Percentiles rank a stretch among this genome's conserved stretches.
phyloP scores from a whole-genome alignment of 2,888 invertebrate genomes.

The Gastracanthus pulcherrimus region DNA sequence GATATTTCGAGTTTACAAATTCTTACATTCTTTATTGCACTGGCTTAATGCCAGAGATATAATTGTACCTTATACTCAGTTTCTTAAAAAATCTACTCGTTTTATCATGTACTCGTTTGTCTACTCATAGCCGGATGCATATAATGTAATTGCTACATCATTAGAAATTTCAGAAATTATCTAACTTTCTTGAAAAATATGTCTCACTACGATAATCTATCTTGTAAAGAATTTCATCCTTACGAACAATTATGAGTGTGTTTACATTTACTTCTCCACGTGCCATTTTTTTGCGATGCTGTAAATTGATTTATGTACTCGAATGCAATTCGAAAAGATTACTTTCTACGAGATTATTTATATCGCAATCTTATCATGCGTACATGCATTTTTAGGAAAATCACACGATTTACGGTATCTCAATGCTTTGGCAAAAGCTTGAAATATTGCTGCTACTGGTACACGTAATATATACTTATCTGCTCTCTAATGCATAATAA shows the following conservation, averaged over 20 bases:
- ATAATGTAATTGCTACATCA: slow-evolving; percentile 2
- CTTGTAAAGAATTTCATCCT: not conserved
- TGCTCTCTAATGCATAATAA: no score
- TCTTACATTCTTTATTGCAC: no score
- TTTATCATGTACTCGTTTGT: not conserved
- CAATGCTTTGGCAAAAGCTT: no score
- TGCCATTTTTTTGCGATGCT: not conserved
- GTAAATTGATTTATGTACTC: not conserved
- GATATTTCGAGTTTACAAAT: no score
- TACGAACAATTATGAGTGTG: not conserved
- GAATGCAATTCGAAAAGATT: not conserved
- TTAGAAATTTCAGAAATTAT: not conserved
- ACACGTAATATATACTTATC: no score
- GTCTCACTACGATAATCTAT: not conserved
- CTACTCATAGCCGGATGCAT: not conserved
- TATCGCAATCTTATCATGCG: not conserved
- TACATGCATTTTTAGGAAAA: not conserved
- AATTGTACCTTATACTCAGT: not conserved
- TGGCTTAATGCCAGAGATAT: no score
- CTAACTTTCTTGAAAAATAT: not conserved
- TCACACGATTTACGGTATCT: not conserved
- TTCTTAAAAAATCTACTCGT: not conserved
- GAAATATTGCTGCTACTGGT: no score
- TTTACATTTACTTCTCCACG: not conserved
- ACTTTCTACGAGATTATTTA: not conserved